Evolutionary conservation across 2,113 vertebrate genomes (phyloP), one percentile per base, ranked within the genome.

Genomic region (Neotoma lepida): DNA sequence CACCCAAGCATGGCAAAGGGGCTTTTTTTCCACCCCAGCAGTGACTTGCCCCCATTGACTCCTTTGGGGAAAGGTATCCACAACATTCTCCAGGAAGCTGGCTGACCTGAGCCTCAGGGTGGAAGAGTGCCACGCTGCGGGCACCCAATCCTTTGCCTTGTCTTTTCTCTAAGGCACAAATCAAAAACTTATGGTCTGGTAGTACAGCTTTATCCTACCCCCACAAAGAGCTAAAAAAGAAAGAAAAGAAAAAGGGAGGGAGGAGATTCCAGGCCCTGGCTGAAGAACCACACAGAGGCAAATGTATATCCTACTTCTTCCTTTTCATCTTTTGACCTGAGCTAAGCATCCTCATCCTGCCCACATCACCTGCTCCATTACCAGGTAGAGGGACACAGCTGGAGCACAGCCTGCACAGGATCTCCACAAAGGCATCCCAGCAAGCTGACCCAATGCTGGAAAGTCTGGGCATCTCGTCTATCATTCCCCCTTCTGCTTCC

Each of bases 281-380:
- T 91, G 49, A 87, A 64, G 84, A 92, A 73, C 33, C 14, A 56
- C 64, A 71, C 61, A 70, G 30, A 78, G 92, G 49, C 61, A 85
- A 46, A 64, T 15, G 81, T 30, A 74, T 9, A 24, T 12, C 30
- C 81, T 46, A 10, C 10, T 76, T 80, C 54, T 86, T 90, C 46
- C 26, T 76, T 95, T 90, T 81, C 58, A 51, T 82, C 78, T 87
- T 44, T 70, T 84, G 84, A 77, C 81, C 70, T 44, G 70, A 86
- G 81, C 66, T 64, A 86, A 84, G 24, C 66, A 78, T 18, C 74
- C 20, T 88, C 76, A 56, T 20, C 95, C 64, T 88, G 51, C 24
- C 58, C 63, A 89, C 17, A 2, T 80, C n/a, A 44, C n/a, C 71
- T 35, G 63, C 41, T 88, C 88, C 84, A 18, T n/a, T 77, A 90